phyloP scores from a whole-genome alignment of 2,888 invertebrate species.

The Mimachlamys varia region DNA sequence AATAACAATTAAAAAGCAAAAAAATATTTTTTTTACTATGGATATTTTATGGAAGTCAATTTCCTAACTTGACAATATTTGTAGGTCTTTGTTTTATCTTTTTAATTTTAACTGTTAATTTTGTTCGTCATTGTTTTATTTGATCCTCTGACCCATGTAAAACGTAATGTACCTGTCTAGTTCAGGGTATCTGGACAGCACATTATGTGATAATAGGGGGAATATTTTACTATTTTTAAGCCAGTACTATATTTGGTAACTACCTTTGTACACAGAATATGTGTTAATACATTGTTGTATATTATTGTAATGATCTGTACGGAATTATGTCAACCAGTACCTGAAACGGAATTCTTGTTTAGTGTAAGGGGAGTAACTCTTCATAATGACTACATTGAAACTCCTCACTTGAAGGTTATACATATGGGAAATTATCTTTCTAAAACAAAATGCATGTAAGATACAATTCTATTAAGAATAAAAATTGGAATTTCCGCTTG shows the following conservation, averaged over 20 bases:
- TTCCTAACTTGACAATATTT: background rate
- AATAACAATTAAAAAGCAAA: no score
- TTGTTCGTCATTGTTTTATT: background rate
- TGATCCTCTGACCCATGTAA: background rate
- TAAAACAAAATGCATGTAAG: background rate
- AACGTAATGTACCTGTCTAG: background rate
- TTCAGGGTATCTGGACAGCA: background rate
- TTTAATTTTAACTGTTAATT: background rate
- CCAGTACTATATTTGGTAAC: conserved; percentile 2
- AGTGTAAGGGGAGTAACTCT: conserved; percentile 11
- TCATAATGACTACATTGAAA: background rate
- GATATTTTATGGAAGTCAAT: background rate
- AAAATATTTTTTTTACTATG: no score
- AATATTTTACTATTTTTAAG: background rate
- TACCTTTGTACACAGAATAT: background rate
- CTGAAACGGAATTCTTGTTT: background rate
- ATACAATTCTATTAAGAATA: background rate
- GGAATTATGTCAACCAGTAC: background rate
- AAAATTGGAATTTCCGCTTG: background rate
- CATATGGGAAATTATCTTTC: background rate
- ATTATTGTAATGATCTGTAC: background rate
- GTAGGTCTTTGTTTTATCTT: background rate
- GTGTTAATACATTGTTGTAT: background rate
- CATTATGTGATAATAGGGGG: background rate
- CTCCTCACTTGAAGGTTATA: background rate